Evolutionary conservation across 2,113 vertebrate species (phyloP).

Genomic region (Oplegnathus fasciatus): DNA sequence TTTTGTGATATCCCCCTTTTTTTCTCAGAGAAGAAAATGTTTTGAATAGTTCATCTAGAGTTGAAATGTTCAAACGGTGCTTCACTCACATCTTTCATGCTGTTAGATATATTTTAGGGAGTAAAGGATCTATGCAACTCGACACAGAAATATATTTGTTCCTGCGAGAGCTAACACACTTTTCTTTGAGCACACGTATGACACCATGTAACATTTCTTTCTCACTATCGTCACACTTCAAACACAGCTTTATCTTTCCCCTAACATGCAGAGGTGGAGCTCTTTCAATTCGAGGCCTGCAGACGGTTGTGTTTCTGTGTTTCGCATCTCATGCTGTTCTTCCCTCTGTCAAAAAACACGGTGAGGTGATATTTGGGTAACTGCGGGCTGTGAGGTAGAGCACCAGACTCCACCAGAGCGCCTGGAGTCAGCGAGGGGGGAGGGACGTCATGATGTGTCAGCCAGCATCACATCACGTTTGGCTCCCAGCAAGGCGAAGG

Average conservation of each 20-base stretch:
- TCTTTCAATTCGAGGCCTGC: constrained; percentile 18
- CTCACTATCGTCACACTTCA: constrained; percentile 3
- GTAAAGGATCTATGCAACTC: constrained; percentile 9
- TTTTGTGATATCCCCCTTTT: constrained; percentile 2
- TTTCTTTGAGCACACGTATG: background rate
- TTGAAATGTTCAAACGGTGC: constrained; percentile 14
- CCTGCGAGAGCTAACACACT: constrained; percentile 22
- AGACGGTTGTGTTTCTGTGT: constrained; percentile 42
- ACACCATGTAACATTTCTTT: constrained; percentile 33
- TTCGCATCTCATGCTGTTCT: constrained; percentile 47
- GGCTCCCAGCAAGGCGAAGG: constrained; percentile 74
- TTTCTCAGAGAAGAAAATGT: constrained; percentile 9
- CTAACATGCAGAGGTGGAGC: constrained; percentile 17
- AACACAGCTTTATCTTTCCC: constrained; percentile 21
- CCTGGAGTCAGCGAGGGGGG: constrained; percentile 51
- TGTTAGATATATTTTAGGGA: constrained; percentile 31
- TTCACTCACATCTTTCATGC: constrained; percentile 30
- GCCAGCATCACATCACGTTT: constrained; percentile 76
- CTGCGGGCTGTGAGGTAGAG: constrained; percentile 71
- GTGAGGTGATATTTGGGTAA: constrained; percentile 71
- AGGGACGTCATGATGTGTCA: constrained; percentile 72
- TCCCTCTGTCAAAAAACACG: constrained; percentile 42
- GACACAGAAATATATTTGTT: constrained; percentile 31
- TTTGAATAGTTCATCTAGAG: constrained; percentile 35
- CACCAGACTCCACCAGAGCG: constrained; percentile 64